Conservation (phyloP, 2,888 invertebrate genomes). For the Folsomia candida region DNA sequence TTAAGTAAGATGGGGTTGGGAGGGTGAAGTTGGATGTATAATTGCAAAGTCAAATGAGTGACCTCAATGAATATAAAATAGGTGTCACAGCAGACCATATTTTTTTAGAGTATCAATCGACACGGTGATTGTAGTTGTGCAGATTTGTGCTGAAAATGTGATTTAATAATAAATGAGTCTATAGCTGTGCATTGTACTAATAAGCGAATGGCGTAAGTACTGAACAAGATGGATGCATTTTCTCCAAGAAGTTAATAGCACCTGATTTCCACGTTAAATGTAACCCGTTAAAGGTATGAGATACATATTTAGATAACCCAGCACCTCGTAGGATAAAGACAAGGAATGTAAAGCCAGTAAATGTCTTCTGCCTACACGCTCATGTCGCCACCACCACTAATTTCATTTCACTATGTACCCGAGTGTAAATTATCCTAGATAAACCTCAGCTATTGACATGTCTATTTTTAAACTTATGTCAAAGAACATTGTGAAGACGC, state of each 20-base stretch:
- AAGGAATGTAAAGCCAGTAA: neutral
- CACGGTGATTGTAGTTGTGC: neutral
- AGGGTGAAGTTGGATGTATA: too few relatives aligned
- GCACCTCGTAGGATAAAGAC: neutral
- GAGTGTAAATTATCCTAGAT: too few relatives aligned
- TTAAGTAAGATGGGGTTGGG: too few relatives aligned
- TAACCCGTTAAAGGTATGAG: too few relatives aligned
- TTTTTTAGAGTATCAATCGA: neutral
- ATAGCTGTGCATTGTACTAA: neutral
- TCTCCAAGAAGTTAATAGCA: neutral
- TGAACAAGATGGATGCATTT: neutral
- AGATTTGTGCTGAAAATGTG: neutral
- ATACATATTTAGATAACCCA: too few relatives aligned
- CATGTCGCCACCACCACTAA: neutral
- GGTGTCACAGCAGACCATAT: too few relatives aligned
- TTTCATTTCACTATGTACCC: too few relatives aligned
- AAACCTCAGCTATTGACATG: too few relatives aligned
- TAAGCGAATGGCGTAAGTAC: neutral
- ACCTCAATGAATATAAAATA: too few relatives aligned
- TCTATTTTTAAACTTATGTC: too few relatives aligned
- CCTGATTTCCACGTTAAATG: neutral
- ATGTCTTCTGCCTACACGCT: too few relatives aligned
- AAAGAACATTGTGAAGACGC: conserved; percentile 55
- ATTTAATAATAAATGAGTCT: neutral
- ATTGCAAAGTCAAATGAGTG: too few relatives aligned